Evolutionary conservation across 2,113 vertebrate genomes (phyloP).

Genomic region (Echinops telfairi): DNA sequence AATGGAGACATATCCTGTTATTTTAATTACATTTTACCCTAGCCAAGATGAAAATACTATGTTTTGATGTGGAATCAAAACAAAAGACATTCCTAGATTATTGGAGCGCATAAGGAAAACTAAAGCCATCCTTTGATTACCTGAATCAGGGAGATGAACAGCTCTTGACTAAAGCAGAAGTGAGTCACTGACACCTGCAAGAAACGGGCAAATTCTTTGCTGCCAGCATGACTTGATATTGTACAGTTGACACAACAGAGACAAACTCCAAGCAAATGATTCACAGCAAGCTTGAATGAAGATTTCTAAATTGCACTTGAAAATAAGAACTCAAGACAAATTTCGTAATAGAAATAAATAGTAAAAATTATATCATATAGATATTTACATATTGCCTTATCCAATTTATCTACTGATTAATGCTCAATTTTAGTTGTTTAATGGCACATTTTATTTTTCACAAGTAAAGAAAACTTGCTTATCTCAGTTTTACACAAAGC

Average conservation of each 20-base stretch:
- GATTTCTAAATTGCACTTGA: neutral
- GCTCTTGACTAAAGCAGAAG: neutral
- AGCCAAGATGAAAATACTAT: conserved; percentile 31
- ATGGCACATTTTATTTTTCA: conserved; percentile 9
- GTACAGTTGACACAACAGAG: neutral
- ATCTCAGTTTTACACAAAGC: neutral
- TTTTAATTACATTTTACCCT: neutral
- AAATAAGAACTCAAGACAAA: conserved; percentile 48
- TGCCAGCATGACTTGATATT: neutral
- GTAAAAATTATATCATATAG: no score
- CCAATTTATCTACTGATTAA: neutral
- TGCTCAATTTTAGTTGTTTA: conserved; percentile 14
- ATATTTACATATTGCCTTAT: neutral
- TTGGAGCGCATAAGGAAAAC: neutral
- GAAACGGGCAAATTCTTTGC: neutral
- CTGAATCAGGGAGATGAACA: conserved; percentile 5
- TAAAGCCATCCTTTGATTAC: neutral
- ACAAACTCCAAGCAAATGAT: neutral
- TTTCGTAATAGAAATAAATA: neutral
- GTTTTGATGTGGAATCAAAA: neutral
- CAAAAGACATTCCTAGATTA: neutral
- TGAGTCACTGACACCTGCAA: neutral
- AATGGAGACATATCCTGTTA: neutral
- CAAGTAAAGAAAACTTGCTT: neutral
- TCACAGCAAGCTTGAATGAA: neutral